Conservation (phyloP, 1,140 invertebrate genomes). For the Acromyrmex echinatior region DNA sequence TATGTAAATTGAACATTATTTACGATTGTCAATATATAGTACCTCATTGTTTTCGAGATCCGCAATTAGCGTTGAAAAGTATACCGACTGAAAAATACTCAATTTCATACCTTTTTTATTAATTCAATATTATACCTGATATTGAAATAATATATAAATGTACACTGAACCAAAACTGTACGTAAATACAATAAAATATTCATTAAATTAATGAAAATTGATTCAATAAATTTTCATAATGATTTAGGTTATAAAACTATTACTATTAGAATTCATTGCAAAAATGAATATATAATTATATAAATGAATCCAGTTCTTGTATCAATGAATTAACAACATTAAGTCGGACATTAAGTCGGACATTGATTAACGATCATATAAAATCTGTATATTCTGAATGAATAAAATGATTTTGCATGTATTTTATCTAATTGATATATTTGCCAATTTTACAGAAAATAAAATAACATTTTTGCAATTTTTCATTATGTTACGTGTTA, state of each 20-base stretch:
- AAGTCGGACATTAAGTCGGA: too few relatives aligned
- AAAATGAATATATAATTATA: too few relatives aligned
- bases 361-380: too few relatives aligned
- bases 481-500: neutral
- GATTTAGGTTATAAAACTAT: too few relatives aligned
- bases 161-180: too few relatives aligned
- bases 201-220: too few relatives aligned
- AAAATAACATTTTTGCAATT: slow-evolving; percentile 10
- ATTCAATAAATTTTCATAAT: too few relatives aligned
- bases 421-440: slow-evolving; percentile 3
- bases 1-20: slow-evolving; percentile 23
- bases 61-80: slow-evolving; percentile 15
- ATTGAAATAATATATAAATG: neutral
- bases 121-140: neutral
- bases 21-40: slow-evolving; percentile 33
- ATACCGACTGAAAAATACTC: neutral
- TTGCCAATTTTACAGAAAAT: neutral
- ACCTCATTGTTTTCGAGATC: neutral
- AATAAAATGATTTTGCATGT: neutral
- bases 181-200: too few relatives aligned
- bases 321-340: too few relatives aligned
- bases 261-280: too few relatives aligned
- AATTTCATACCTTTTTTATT: slow-evolving; percentile 1
- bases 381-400: too few relatives aligned
- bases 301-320: too few relatives aligned